Evolutionary conservation across 1,140 invertebrate species (phyloP).

Genomic region (Rhopalosiphum maidis): DNA sequence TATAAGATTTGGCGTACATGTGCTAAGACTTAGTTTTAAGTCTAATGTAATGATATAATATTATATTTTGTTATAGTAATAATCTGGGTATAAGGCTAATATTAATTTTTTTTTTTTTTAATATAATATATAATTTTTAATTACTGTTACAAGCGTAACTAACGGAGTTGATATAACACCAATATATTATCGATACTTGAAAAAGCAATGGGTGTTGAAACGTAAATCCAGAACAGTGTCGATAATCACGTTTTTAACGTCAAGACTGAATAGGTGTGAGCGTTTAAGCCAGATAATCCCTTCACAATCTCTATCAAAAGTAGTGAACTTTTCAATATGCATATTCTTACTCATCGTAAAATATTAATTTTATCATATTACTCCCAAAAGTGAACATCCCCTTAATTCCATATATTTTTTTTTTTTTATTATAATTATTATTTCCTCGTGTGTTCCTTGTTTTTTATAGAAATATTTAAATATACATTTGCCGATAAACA

Average conservation of each 20-base stretch:
- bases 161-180: neutral
- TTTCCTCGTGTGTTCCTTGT: neutral
- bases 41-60: too few species aligned
- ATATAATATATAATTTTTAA: neutral
- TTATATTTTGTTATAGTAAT: too few species aligned
- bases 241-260: constrained; percentile 5
- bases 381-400: neutral
- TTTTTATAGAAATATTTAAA: neutral
- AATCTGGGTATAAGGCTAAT: neutral
- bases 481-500: too few species aligned
- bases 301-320: neutral
- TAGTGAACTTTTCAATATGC: neutral
- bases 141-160: neutral
- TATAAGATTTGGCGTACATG: neutral
- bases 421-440: neutral
- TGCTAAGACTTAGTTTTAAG: neutral
- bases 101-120: neutral
- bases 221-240: neutral
- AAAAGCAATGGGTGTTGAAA: neutral
- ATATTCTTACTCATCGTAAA: neutral
- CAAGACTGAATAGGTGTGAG: neutral
- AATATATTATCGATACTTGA: constrained; percentile 8
- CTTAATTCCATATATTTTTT: neutral
- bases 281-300: neutral
- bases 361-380: neutral